Percentiles rank a stretch among this genome's conserved stretches.
These are phyloP conservation scores for Apis florea DNA, from an alignment of 1,140 invertebrate species.

Conservation along the genomic window DNA sequence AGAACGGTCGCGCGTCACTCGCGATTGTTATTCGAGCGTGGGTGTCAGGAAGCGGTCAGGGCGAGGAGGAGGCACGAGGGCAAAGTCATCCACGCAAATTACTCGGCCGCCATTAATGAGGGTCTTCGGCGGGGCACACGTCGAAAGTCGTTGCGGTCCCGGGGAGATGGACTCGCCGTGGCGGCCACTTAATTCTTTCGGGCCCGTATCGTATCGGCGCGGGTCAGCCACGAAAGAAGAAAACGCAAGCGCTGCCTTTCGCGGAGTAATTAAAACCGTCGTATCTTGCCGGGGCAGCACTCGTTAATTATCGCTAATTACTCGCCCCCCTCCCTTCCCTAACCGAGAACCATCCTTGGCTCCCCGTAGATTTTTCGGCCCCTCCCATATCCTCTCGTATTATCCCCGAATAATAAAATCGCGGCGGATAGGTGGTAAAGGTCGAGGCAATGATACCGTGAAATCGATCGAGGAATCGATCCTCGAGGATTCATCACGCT, in stretches of 20 bases:
- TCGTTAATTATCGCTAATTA: constrained; percentile 66
- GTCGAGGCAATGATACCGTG: not conserved
- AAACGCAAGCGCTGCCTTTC: constrained; percentile 56
- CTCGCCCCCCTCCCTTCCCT: constrained; percentile 25
- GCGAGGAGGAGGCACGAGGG: constrained; percentile 37
- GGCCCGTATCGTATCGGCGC: constrained; percentile 57
- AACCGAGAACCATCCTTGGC: constrained; percentile 38
- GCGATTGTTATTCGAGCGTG: constrained; percentile 48
- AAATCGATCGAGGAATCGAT: not conserved
- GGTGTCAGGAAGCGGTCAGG: constrained; percentile 61
- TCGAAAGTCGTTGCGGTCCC: constrained; percentile 63
- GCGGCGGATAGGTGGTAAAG: not conserved
- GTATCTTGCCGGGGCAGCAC: constrained; percentile 50
- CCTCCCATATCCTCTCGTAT: constrained; percentile 34
- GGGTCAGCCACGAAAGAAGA: constrained; percentile 50
- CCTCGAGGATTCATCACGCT: constrained; percentile 17
- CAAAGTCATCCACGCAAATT: constrained; percentile 72
- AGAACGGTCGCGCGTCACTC: constrained; percentile 58
- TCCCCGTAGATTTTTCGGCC: constrained; percentile 13
- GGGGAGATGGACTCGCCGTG: constrained; percentile 55
- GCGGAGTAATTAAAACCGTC: constrained; percentile 64
- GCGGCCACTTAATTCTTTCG: constrained; percentile 57
- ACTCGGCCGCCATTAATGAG: constrained; percentile 72
- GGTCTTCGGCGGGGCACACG: constrained; percentile 62
- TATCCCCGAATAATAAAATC: constrained; percentile 25